Conservation (phyloP, 2,888 invertebrate genomes). For the Trichopoda pennipes region DNA sequence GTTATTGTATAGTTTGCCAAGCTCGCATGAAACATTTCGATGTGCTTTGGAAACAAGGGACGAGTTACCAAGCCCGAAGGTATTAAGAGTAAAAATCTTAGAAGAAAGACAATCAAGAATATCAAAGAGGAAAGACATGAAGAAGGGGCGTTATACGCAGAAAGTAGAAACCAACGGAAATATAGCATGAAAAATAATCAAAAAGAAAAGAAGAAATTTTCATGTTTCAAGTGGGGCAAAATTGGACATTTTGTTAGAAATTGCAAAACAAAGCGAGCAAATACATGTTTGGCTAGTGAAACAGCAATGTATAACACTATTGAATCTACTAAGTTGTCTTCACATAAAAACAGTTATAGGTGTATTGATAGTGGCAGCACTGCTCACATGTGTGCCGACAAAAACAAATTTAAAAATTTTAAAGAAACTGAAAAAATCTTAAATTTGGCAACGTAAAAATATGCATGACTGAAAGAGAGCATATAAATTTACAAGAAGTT, state of each 20-base stretch:
- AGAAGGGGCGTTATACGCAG: constrained; percentile 1
- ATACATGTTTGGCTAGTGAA: neutral
- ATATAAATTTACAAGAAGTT: too few relatives aligned
- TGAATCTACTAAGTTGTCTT: too few relatives aligned
- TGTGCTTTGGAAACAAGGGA: constrained; percentile 24
- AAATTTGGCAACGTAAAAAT: too few relatives aligned
- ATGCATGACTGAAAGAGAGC: too few relatives aligned
- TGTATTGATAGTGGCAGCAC: too few relatives aligned
- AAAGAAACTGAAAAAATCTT: too few relatives aligned
- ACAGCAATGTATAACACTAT: neutral
- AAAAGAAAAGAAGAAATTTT: neutral
- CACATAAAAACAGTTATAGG: too few relatives aligned
- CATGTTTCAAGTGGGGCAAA: constrained; percentile 7
- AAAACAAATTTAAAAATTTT: too few relatives aligned
- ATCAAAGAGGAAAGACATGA: neutral
- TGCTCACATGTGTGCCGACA: too few relatives aligned
- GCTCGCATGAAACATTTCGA: constrained; percentile 1
- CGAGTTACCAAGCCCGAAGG: neutral
- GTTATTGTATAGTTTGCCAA: constrained; percentile 69
- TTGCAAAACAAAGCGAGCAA: neutral
- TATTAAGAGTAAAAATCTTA: constrained; percentile 13
- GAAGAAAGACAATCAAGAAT: constrained; percentile 45
- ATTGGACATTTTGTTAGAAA: neutral
- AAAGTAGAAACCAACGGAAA: neutral
- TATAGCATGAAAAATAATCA: neutral